Base-by-base conservation (phyloP, 1,140 invertebrate genomes). In the Danaus melanippus region DNA sequence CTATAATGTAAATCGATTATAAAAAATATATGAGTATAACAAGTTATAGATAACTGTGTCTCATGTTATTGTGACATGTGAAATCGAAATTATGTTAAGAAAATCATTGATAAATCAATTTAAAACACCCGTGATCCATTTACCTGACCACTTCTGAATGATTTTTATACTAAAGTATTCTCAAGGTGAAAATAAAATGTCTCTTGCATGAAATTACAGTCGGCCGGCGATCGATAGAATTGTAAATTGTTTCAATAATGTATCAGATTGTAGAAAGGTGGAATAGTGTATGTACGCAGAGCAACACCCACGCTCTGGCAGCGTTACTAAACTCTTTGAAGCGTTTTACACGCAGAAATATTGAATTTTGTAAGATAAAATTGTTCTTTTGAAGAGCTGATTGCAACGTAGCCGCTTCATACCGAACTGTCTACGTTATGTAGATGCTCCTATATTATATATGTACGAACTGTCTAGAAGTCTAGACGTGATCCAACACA, bases 181-280 rank as follows among this genome's bases (percentile, higher is more conserved):
- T 74, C 77, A 83, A 83, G 77, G 76, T 77, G 71, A 79, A 75
- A 79, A 79, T 67, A 69, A 74, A 74, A 75, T 76, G 68, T 67
- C 69, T 74, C 66, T 65, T 71, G 72, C 67, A 79, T 74, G 66
- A 58, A 64, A 79, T 76, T 79, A 76, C 68, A 64, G 55, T 48
- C 60, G 62, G 62, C 60, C 63, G 60, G 43, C 66, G 70, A 73
- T 79, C 74, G 74, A 80, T 84, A 81, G 78, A 84, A 84, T 84
- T 81, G 76, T 81, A 84, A 79, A 84, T 80, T 54, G 60, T 56
- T 69, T 75, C 58, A 74, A 80, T 80, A 69, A 79, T 76, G 64
- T 69, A 78, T 62, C 58, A 57, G 51, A 58, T 58, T 60, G 61
- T 67, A 67, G 58, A 67, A 64, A 69, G 50, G 60, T 53, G 55